A percentile compares a stretch with the other conserved stretches of the same genome.
These are phyloP conservation scores for Eupithecia inturbata DNA, from an alignment of 2,888 invertebrate species.

Conservation along the genomic window DNA sequence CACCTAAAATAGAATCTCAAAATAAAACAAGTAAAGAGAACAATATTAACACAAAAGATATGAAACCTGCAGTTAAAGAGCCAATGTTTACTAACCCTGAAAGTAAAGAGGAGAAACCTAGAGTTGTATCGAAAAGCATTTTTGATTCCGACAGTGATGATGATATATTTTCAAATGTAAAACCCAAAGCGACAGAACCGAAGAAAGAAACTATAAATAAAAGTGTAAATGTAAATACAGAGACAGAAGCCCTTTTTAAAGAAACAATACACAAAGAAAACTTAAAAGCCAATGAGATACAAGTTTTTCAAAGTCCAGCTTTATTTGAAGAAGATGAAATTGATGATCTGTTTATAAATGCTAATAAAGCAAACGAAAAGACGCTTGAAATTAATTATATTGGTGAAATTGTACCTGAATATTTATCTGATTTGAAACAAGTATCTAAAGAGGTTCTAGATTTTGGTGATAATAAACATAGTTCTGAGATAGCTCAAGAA, in stretches of 20 bases:
- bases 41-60: conserved; percentile 18
- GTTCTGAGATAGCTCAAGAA: not conserved
- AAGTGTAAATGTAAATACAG: conserved; percentile 5
- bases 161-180: conserved; percentile 55
- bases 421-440: conserved; percentile 10
- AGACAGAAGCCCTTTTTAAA: conserved; percentile 14
- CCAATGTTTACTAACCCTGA: conserved; percentile 26
- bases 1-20: conserved; percentile 20
- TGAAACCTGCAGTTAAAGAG: conserved; percentile 26
- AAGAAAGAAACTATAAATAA: conserved; percentile 22
- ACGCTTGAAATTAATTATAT: not conserved
- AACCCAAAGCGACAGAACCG: conserved; percentile 21
- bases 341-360: conserved; percentile 50
- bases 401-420: conserved; percentile 13
- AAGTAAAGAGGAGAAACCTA: conserved; percentile 18
- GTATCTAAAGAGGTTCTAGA: conserved; percentile 3
- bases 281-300: conserved; percentile 33
- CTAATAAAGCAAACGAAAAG: conserved; percentile 34
- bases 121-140: conserved; percentile 47
- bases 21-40: conserved; percentile 15
- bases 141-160: conserved; percentile 63
- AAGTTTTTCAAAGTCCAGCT: conserved; percentile 49
- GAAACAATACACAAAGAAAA: conserved; percentile 11
- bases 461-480: conserved; percentile 1
- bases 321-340: conserved; percentile 67